Conservation (phyloP, 2,113 vertebrate species). For the Xiphias gladius region DNA sequence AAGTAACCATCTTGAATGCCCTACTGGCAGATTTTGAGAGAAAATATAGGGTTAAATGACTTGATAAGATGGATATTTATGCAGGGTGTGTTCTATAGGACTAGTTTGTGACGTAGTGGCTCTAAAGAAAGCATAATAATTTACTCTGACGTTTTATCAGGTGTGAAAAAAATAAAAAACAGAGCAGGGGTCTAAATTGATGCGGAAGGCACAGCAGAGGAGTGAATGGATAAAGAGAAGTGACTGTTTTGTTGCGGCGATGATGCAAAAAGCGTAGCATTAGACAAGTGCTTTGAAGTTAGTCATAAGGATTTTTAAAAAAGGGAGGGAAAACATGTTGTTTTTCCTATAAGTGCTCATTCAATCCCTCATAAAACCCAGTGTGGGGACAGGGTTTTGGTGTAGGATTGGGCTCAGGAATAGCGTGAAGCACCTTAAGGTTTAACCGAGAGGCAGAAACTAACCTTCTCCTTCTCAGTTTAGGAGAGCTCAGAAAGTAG, state of each 20-base stretch:
- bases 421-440: conserved; percentile 36
- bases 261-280: conserved; percentile 17
- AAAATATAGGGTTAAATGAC: conserved; percentile 14
- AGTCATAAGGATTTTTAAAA: conserved; percentile 3
- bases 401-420: conserved; percentile 43
- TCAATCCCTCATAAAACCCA: conserved; percentile 57
- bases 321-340: background rate
- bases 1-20: too few relatives aligned
- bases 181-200: conserved; percentile 16
- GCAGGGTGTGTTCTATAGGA: background rate
- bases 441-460: conserved; percentile 64
- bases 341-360: conserved; percentile 17
- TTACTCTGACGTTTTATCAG: conserved; percentile 13
- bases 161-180: background rate
- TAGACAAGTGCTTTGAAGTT: conserved; percentile 9
- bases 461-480: conserved; percentile 84
- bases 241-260: conserved; percentile 3
- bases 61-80: conserved; percentile 46
- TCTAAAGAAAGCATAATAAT: conserved; percentile 6
- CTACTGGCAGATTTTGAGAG: background rate
- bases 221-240: background rate
- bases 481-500: conserved; percentile 85
- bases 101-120: background rate
- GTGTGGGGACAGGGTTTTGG: conserved; percentile 27
- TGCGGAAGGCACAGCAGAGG: conserved; percentile 14